Evolutionary conservation across 2,113 vertebrate genomes (phyloP), one percentile per base, ranked within the genome.

Genomic region (Picathartes gymnocephalus): DNA sequence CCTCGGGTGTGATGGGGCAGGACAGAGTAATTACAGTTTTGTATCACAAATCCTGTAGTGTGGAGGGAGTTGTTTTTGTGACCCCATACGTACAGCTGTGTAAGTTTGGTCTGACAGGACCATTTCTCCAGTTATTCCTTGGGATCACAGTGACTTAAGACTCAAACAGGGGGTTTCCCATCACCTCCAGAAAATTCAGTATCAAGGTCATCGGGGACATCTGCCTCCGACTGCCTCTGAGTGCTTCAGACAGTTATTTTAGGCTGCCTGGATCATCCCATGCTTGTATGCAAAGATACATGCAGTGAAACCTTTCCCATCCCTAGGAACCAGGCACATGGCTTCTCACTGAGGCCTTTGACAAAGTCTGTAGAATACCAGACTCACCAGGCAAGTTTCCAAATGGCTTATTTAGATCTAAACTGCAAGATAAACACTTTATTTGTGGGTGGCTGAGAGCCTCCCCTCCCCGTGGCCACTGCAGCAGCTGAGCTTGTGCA

Each of bases 241-340:
- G 62, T 64, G 79, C 58, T 93, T 50, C 22, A 76, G 25, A 54
- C 71, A 62, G 62, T 93, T 93, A 88, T 88, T 97, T 94, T 58
- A 42, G 54, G 74, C 76, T 88, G 40, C 39, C 13, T 79, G 73
- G 73, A 40, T 96, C 84, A 76, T 53, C 39, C 62, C 24, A 4
- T 70, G 18, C 39, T 10, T 30, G 58, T 77, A 39, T 80, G 24
- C 42, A 37, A 20, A 40, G 22, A 82, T 15, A 11, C 1, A 56
- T 2, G 15, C 40, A 72, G 45, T 61, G 25, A 90, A 80, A 53
- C 85, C 39, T 40, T 80, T 45, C 31, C 30, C 53, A 33, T 53
- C 81, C 27, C 1, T 31, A 77, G 61, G 66, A 92, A 27, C 22
- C 12, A 68, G 62, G 48, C 77, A 72, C 60, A n/a, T 65, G 64